Conservation (phyloP, 2,888 invertebrate species). For the Mantis religiosa region DNA sequence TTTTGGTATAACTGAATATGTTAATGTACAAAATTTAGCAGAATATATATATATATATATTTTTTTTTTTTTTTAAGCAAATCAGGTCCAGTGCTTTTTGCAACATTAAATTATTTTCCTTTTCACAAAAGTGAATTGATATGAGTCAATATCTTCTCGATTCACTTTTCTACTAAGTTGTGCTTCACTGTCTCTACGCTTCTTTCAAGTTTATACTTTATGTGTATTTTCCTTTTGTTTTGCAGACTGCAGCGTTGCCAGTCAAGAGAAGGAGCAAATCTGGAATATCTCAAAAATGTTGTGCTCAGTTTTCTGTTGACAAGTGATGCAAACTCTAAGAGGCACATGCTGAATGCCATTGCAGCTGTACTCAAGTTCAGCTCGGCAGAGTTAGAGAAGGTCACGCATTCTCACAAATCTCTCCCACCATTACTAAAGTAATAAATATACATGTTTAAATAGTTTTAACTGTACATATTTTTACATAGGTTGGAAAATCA, state of each 20-base stretch:
- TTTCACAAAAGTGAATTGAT: no score
- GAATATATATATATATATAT: no score
- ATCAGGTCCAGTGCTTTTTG: background rate
- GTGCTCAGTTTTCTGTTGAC: slow-evolving; percentile 75
- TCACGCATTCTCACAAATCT: slow-evolving; percentile 30
- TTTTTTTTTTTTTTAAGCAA: background rate
- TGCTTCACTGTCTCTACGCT: no score
- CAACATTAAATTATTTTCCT: no score
- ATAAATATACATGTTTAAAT: background rate
- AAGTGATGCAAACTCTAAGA: slow-evolving; percentile 61
- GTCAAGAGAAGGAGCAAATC: slow-evolving; percentile 77
- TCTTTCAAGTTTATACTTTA: no score
- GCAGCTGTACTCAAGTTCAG: slow-evolving; percentile 81
- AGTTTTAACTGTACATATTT: background rate
- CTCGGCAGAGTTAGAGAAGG: slow-evolving; percentile 58
- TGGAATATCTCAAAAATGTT: slow-evolving; percentile 89
- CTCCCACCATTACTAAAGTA: background rate
- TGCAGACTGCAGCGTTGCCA: slow-evolving; percentile 65
- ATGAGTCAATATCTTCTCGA: no score
- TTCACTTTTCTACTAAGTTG: no score
- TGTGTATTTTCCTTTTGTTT: background rate
- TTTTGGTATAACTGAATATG: no score
- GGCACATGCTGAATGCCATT: slow-evolving; percentile 86
- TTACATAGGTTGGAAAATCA: background rate
- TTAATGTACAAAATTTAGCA: background rate